These are phyloP conservation scores for Orientallactaga bullata DNA, from an alignment of 2,113 vertebrate species.

Conservation along the genomic window DNA sequence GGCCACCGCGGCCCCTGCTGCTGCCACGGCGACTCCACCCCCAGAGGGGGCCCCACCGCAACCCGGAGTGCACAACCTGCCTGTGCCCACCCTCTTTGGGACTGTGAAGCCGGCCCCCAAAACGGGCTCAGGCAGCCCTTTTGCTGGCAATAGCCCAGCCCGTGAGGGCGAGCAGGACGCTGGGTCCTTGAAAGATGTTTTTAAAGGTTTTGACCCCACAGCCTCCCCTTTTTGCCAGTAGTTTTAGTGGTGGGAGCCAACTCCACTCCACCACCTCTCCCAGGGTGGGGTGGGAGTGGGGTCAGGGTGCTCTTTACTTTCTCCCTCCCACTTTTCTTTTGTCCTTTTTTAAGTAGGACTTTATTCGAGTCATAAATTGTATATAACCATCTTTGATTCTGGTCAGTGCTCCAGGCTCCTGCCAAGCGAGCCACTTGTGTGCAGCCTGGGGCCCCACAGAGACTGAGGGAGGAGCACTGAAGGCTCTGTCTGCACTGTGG, in stretches of 20 bases:
- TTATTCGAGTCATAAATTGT: conserved; percentile 76
- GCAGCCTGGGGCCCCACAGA: background rate
- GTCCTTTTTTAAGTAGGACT: conserved; percentile 61
- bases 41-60: conserved; percentile 77
- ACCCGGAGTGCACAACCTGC: conserved; percentile 91
- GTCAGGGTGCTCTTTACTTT: background rate
- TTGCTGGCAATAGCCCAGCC: conserved; percentile 92
- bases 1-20: conserved; percentile 79
- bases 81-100: conserved; percentile 92
- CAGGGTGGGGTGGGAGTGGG: background rate
- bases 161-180: conserved; percentile 91
- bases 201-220: conserved; percentile 98
- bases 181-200: conserved; percentile 96
- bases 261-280: background rate
- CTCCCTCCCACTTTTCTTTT: fast-evolving
- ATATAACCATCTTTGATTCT: conserved; percentile 70
- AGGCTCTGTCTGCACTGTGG: background rate
- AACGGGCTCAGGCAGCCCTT: conserved; percentile 91
- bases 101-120: conserved; percentile 91
- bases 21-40: fast-evolving
- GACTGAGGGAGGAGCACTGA: conserved; percentile 2
- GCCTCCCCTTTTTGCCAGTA: conserved; percentile 98
- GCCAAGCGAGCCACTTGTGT: background rate
- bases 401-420: conserved; percentile 60
- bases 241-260: conserved; percentile 46